These are phyloP conservation scores for Junonia oenone DNA, from an alignment of 2,888 invertebrate genomes.

Conservation along the genomic window DNA sequence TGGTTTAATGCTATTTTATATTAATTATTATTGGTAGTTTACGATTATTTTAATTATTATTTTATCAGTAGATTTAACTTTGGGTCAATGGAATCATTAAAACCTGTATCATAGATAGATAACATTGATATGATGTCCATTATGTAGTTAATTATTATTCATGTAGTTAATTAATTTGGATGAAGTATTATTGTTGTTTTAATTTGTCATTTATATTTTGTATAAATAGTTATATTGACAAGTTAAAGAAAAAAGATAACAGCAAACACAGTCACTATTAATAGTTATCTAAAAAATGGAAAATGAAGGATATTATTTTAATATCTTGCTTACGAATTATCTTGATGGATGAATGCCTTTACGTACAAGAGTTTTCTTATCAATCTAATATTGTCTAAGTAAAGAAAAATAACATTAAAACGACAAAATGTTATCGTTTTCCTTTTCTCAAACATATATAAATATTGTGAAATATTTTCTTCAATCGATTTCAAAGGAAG, in stretches of 20 bases:
- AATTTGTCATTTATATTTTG: neutral
- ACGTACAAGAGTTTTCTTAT: neutral
- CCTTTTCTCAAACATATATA: too few relatives aligned
- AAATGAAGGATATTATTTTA: constrained; percentile 5
- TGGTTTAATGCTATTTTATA: too few relatives aligned
- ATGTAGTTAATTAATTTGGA: too few relatives aligned
- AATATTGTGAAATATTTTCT: too few relatives aligned
- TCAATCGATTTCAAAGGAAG: too few relatives aligned
- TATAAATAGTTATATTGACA: neutral
- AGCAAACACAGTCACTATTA: neutral
- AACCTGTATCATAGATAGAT: neutral
- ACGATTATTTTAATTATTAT: neutral
- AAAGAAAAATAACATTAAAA: too few relatives aligned
- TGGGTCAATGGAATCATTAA: neutral
- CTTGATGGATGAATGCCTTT: constrained; percentile 17
- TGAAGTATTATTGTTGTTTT: neutral
- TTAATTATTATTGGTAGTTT: neutral
- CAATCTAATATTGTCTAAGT: neutral
- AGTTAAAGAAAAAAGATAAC: neutral
- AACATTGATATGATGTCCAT: neutral
- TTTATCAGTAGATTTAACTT: neutral
- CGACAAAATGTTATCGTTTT: too few relatives aligned
- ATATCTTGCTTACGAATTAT: constrained; percentile 20
- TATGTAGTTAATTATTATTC: too few relatives aligned
- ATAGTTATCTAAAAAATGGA: neutral